Conservation (phyloP, 2,888 invertebrate genomes). For the Lymantria monacha region DNA sequence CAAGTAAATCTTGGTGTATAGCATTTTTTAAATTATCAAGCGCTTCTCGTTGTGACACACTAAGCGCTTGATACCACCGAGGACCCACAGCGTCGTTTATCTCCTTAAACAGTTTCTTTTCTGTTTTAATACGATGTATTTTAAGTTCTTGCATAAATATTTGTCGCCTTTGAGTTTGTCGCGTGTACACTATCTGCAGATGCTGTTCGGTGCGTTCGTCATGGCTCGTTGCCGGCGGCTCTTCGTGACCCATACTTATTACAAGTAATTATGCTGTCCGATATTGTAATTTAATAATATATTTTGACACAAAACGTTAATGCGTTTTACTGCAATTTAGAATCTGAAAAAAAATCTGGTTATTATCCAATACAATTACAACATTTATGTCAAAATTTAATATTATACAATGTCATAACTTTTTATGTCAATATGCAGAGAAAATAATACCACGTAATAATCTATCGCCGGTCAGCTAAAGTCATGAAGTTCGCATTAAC, state of each 20-base stretch:
- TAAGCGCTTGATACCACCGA: conserved; percentile 68
- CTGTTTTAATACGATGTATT: conserved; percentile 42
- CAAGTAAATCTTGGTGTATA: conserved; percentile 66
- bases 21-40: conserved; percentile 50
- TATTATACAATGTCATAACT: conserved; percentile 7
- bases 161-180: conserved; percentile 53
- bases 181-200: conserved; percentile 54
- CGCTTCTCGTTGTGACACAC: conserved; percentile 57
- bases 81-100: conserved; percentile 56
- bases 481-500: no score
- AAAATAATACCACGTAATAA: no score
- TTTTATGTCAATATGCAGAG: no score
- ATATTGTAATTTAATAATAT: neutral
- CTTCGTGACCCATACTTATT: conserved; percentile 37
- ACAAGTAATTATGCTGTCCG: neutral
- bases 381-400: neutral
- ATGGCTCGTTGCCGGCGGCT: conserved; percentile 43
- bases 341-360: conserved; percentile 18
- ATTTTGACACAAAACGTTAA: neutral
- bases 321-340: conserved; percentile 47
- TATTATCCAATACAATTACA: conserved; percentile 11
- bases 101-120: conserved; percentile 35
- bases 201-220: conserved; percentile 42
- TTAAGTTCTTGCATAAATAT: conserved; percentile 68
- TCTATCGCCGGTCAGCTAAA: no score